Percentiles rank a stretch among this genome's conserved stretches.
These are phyloP conservation scores for Microctenopoma stevenorrisi DNA, from an alignment of 2,797 vertebrate genomes.

Conservation along the genomic window DNA sequence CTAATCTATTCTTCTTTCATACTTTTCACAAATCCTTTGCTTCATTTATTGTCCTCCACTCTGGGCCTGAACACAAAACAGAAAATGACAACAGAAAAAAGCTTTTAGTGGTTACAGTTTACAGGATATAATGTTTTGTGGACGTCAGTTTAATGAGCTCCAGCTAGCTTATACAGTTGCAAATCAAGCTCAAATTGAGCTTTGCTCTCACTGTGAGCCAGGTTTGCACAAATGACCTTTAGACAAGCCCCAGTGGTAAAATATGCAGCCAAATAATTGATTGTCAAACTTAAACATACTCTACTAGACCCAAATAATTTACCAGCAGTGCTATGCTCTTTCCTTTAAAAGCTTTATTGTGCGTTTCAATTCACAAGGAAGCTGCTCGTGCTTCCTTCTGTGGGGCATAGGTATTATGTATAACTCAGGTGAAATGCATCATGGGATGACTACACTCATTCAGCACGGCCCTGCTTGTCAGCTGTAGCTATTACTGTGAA, in stretches of 20 bases:
- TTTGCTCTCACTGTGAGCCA: too few relatives aligned
- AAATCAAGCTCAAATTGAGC: not conserved
- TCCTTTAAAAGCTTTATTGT: not conserved
- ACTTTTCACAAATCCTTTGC: constrained; percentile 10
- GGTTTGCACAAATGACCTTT: not conserved
- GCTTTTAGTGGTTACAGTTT: not conserved
- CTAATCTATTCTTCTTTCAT: constrained; percentile 20
- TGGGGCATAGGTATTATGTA: constrained; percentile 23
- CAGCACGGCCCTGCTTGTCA: constrained; percentile 30
- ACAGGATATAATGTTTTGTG: not conserved
- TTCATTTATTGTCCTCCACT: constrained; percentile 11
- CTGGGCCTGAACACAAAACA: constrained; percentile 12
- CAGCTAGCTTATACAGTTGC: not conserved
- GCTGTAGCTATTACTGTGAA: constrained; percentile 36
- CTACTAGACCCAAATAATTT: not conserved
- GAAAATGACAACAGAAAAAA: constrained; percentile 4
- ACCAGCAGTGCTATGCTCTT: not conserved
- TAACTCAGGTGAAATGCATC: constrained; percentile 43
- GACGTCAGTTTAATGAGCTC: constrained; percentile 7
- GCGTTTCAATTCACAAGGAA: constrained; percentile 2
- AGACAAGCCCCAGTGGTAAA: not conserved
- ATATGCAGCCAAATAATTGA: not conserved
- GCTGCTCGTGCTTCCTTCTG: not conserved
- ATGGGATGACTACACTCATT: constrained; percentile 37
- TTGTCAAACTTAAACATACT: not conserved